Base-by-base conservation (phyloP, 2,888 invertebrate genomes). In the Aelia acuminata region DNA sequence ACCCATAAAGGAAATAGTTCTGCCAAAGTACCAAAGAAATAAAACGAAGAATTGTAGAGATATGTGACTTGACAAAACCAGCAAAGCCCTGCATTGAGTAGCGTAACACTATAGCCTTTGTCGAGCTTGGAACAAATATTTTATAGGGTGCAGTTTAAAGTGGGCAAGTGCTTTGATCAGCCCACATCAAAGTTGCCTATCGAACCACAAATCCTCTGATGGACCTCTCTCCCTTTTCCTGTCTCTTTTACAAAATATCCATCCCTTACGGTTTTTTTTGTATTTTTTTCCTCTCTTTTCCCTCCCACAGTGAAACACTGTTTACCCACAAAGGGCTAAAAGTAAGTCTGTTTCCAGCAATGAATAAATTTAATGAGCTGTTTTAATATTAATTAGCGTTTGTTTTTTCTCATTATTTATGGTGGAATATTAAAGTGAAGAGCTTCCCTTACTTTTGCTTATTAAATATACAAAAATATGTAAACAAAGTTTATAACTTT, bases 111-210 rank as follows among this genome's bases (percentile, higher is more conserved):
- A 35, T 35, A 35, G 4, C 31, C 63, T 35, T 70, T 7, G 35
- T 4, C 0, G 26, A 35, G 31, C 35, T 31, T 20, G 7, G n/a
- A 1, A 1, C 15, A 70, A 70, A 70, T 70, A 70, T 70, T 70
- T 70, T 70, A 70, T 35, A 70, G 63, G 63, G 15, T 70, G 80
- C 43, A 43, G 80, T 43, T 47, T 80, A 80, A 80, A 80, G 13
- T 47, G 39, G 43, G 3, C 22, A n/a, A 11, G 22, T n/a, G 43
- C 80, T 80, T 80, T 80, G 80, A 80, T 80, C 80, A 80, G 43
- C 80, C 80, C 80, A 80, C 80, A 43, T 43, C 80, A 80, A 80
- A 80, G 80, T 70, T 31, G 63, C 63, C 63, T 70, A 35, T 70
- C 18, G 31, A 70, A 70, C 63, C 63, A 70, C 63, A 70, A 70